phyloP scores from a whole-genome alignment of 2,888 invertebrate species.

The Hoplodrina ambigua region DNA sequence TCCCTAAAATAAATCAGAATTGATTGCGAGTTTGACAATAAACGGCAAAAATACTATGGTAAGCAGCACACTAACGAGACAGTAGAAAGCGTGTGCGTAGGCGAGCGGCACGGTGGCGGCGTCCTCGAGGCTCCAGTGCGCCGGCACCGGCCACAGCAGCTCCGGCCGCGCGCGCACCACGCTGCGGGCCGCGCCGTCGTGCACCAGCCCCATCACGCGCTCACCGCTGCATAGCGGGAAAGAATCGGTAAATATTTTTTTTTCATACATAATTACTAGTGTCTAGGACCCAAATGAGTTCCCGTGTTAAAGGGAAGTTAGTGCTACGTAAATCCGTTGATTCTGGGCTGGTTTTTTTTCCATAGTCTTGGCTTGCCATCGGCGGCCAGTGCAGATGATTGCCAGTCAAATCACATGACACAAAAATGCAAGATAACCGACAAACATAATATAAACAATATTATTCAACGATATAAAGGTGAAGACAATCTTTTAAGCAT shows the following conservation, averaged over 20 bases:
- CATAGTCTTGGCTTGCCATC: too few species aligned
- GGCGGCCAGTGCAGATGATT: not conserved
- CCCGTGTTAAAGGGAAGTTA: too few species aligned
- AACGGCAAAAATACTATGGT: too few species aligned
- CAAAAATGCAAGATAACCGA: too few species aligned
- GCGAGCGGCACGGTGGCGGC: conserved; percentile 94
- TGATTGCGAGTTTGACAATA: conserved; percentile 53
- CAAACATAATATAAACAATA: too few species aligned
- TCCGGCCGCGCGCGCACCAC: conserved; percentile 86
- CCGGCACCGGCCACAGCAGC: conserved; percentile 92
- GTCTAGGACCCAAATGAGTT: too few species aligned
- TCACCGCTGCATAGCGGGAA: conserved; percentile 80
- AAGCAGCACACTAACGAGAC: conserved; percentile 54
- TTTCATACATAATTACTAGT: not conserved
- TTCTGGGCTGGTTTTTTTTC: too few species aligned
- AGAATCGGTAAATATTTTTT: conserved; percentile 50
- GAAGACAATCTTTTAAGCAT: too few species aligned
- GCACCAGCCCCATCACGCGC: conserved; percentile 92
- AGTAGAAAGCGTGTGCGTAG: conserved; percentile 90
- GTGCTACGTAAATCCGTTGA: too few species aligned
- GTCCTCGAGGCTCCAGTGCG: conserved; percentile 92
- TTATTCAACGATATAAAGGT: too few species aligned
- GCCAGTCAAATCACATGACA: too few species aligned
- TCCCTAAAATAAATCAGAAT: not conserved
- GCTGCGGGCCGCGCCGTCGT: conserved; percentile 87